phyloP scores from a whole-genome alignment of 2,797 vertebrate genomes.

The Sebastes steindachneri region DNA sequence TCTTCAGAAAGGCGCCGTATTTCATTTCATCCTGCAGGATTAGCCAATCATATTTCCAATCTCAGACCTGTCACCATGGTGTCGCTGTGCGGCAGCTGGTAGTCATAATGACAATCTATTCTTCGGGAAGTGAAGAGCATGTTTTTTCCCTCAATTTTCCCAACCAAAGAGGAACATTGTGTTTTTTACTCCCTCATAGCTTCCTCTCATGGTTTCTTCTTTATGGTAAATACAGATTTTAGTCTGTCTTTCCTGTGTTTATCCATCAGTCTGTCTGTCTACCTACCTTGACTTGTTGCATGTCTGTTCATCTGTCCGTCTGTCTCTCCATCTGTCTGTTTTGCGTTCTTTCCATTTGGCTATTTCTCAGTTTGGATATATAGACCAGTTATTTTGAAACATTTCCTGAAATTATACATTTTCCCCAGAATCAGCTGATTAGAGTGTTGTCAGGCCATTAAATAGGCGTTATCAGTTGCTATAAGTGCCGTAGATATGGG shows the following conservation, averaged over 20 bases:
- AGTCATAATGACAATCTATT: constrained; percentile 66
- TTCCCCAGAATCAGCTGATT: too few relatives aligned
- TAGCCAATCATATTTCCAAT: constrained; percentile 82
- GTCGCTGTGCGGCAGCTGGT: constrained; percentile 57
- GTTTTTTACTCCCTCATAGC: constrained; percentile 8
- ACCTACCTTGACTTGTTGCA: not conserved
- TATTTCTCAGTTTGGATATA: constrained; percentile 5
- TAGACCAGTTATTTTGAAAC: not conserved
- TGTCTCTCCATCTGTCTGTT: not conserved
- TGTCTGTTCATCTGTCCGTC: not conserved
- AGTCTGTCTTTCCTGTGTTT: not conserved
- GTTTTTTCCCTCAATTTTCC: constrained; percentile 43
- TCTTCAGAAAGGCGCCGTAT: constrained; percentile 59
- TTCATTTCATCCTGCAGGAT: constrained; percentile 76
- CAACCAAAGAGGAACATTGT: constrained; percentile 24
- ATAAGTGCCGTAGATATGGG: too few relatives aligned
- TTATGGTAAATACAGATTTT: not conserved
- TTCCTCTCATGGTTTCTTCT: not conserved
- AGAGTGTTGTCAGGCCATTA: too few relatives aligned
- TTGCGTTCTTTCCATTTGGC: not conserved
- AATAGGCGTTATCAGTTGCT: too few relatives aligned
- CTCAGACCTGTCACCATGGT: constrained; percentile 72
- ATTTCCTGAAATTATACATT: not conserved
- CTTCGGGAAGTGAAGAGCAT: constrained; percentile 43
- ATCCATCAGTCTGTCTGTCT: constrained; percentile 9